These are phyloP conservation scores for Amblyraja radiata DNA, from an alignment of 2,797 vertebrate species.

Conservation along the genomic window DNA sequence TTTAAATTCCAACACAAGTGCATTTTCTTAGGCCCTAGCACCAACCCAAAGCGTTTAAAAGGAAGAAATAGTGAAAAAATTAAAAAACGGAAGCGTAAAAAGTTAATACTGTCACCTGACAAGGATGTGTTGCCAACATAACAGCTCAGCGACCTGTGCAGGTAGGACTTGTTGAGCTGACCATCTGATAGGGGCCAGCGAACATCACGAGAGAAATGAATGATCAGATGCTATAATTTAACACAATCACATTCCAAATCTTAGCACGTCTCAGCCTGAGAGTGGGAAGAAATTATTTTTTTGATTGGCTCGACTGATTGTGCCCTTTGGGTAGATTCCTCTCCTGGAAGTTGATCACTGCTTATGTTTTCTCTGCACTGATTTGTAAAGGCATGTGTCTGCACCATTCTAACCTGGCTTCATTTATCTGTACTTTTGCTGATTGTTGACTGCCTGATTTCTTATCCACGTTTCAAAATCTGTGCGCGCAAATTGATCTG, in stretches of 20 bases:
- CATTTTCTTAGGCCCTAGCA: slow-evolving; percentile 55
- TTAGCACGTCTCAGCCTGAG: background rate
- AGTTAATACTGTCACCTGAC: slow-evolving; percentile 66
- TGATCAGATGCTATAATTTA: slow-evolving; percentile 1
- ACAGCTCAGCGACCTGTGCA: slow-evolving; percentile 71
- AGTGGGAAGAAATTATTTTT: slow-evolving; percentile 10
- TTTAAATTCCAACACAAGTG: slow-evolving; percentile 44
- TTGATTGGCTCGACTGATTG: background rate
- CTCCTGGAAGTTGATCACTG: slow-evolving; percentile 26
- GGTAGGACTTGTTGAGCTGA: slow-evolving; percentile 72
- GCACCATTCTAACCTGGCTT: slow-evolving; percentile 5
- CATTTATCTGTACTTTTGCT: background rate
- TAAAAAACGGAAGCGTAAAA: slow-evolving; percentile 96
- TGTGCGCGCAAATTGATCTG: background rate
- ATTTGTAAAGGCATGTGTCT: slow-evolving; percentile 67
- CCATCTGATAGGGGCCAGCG: slow-evolving; percentile 44
- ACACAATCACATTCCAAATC: slow-evolving; percentile 27
- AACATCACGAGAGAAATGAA: background rate
- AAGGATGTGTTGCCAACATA: slow-evolving; percentile 75
- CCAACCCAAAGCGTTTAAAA: slow-evolving; percentile 75
- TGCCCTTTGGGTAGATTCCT: background rate
- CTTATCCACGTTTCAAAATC: background rate
- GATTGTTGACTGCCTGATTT: background rate
- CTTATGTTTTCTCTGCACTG: slow-evolving; percentile 60
- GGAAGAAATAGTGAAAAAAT: slow-evolving; percentile 87